phyloP scores from a whole-genome alignment of 2,113 vertebrate species.

The Xiphorhynchus elegans region DNA sequence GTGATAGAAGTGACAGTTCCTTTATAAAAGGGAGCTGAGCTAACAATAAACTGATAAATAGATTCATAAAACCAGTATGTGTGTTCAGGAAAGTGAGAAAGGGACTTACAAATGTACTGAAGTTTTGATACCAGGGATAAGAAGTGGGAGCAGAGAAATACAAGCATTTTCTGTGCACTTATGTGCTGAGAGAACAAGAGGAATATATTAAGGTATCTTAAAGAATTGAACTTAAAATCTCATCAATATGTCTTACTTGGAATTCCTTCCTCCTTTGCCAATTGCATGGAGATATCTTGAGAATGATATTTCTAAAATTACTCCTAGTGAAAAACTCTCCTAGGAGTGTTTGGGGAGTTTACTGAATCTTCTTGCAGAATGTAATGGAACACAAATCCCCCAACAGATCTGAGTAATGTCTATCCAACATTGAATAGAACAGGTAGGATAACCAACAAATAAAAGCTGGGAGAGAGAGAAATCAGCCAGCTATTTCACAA shows the following conservation, averaged over 20 bases:
- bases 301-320: background rate
- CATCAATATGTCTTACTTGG: background rate
- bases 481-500: background rate
- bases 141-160: background rate
- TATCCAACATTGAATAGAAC: background rate
- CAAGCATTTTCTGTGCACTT: background rate
- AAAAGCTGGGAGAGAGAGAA: background rate
- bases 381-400: background rate
- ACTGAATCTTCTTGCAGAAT: background rate
- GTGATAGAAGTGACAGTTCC: background rate
- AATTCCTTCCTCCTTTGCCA: background rate
- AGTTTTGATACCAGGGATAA: background rate
- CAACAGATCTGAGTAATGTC: background rate
- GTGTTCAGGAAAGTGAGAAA: background rate
- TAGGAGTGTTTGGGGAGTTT: background rate
- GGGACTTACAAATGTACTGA: background rate
- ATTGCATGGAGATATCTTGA: background rate
- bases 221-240: background rate
- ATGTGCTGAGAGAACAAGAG: background rate
- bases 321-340: background rate
- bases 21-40: slow-evolving; percentile 29
- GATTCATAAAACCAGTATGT: background rate
- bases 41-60: slow-evolving; percentile 40
- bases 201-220: background rate
- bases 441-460: background rate